Evolutionary conservation across 2,888 invertebrate genomes (phyloP).

Genomic region (Diarsia brunnea): DNA sequence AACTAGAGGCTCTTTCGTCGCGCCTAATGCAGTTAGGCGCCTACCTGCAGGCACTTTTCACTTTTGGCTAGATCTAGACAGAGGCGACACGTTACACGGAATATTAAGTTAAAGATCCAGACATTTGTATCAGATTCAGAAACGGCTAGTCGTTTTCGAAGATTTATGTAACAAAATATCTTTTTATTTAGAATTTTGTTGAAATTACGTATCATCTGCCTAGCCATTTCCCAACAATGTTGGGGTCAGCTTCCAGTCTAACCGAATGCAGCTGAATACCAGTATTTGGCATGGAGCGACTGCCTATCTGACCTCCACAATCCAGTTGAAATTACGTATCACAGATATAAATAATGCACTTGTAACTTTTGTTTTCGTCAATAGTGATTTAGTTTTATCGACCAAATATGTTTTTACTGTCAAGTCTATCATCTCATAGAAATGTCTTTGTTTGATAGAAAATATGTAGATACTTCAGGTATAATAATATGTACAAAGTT

Average conservation of each 20-base stretch:
- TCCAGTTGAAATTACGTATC: too few relatives aligned
- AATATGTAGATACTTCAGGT: not conserved
- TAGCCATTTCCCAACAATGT: too few relatives aligned
- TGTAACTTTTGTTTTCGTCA: not conserved
- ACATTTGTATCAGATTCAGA: not conserved
- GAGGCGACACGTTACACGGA: conserved; percentile 6
- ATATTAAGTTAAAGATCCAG: conserved; percentile 15
- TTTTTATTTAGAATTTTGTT: too few relatives aligned
- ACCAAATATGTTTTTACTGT: not conserved
- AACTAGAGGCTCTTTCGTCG: conserved; percentile 65
- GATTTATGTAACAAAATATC: not conserved
- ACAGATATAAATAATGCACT: not conserved
- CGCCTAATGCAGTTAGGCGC: conserved; percentile 71
- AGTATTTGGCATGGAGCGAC: too few relatives aligned
- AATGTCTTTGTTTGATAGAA: not conserved
- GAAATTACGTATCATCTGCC: too few relatives aligned
- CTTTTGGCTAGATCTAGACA: conserved; percentile 38
- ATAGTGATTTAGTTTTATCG: not conserved
- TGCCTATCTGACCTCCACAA: too few relatives aligned
- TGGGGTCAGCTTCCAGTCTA: too few relatives aligned
- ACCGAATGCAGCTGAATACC: too few relatives aligned
- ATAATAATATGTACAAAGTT: not conserved
- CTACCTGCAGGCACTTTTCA: conserved; percentile 60
- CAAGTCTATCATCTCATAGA: not conserved
- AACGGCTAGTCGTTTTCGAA: not conserved